Base-by-base conservation (phyloP, 1,140 invertebrate species). In the Oedothorax gibbosus region DNA sequence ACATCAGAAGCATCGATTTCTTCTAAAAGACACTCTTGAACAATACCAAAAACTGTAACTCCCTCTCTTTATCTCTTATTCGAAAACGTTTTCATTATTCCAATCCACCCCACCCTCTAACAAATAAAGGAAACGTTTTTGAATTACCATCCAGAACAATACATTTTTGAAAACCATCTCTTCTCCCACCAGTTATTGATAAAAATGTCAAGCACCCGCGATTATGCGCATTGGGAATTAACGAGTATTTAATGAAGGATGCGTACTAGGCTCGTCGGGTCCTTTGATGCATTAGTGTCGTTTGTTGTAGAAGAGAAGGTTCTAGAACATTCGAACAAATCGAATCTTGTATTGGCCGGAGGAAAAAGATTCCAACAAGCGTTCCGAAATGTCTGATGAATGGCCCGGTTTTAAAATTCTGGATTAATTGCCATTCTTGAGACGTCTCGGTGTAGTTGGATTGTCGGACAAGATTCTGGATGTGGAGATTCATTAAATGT, bases 181-280 rank as follows among this genome's bases (percentile, higher is more conserved):
- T 5, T 35, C 35, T 35, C 35, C 35, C 35, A 35, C 35, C 68
- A 50, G 20, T 71, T 71, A 71, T 71, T 71, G 68, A 71, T 71
- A 71, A 71, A 71, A 71, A 71, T 71, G 68, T 71, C 68, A 71
- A 71, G 68, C 49, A 12, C 21, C 21, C 53, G 68, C 35, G 35
- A 71, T 71, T 71, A 71, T 53, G 68, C 35, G 68, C 35, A 18
- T 35, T 71, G 35, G 35, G 35, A 49, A 71, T 71, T 71, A 71
- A 71, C 68, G 68, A 71, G 68, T 10, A 71, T 71, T 71, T 71
- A 71, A 71, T 71, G 68, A 71, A 71, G 68, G 68, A 71, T 71
- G 68, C 53, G 53, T 71, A 50, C 35, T 35, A 35, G 21, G 68
- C 68, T 71, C 35, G 68, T 35, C 53, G 68, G 68, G 68, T 10